Evolutionary conservation across 2,797 vertebrate genomes (phyloP).

Genomic region (Sebastes hopkinsi): DNA sequence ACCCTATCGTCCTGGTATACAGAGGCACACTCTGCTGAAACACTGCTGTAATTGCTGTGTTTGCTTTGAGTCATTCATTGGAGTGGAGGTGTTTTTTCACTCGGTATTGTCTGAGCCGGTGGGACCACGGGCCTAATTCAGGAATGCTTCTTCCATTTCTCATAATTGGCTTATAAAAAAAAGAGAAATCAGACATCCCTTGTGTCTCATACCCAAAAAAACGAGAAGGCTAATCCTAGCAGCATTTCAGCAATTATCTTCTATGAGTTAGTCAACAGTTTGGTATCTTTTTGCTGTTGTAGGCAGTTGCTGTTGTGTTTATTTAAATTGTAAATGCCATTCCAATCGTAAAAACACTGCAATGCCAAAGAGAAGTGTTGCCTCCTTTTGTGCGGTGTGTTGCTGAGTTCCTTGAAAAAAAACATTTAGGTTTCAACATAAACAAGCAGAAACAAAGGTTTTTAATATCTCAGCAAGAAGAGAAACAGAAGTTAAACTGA

Average conservation of each 20-base stretch:
- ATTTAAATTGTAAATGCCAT: not conserved
- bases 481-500: not conserved
- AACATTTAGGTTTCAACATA: not conserved
- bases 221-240: not conserved
- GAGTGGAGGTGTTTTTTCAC: conserved; percentile 3
- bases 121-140: not conserved
- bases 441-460: not conserved
- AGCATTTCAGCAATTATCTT: not conserved
- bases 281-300: not conserved
- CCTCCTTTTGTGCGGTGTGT: not conserved
- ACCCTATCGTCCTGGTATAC: not conserved
- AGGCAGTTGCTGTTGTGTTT: not conserved
- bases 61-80: conserved; percentile 15
- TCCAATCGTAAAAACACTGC: not conserved
- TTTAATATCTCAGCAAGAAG: not conserved
- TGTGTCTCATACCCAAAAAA: not conserved
- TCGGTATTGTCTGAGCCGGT: not conserved
- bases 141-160: conserved; percentile 3
- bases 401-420: not conserved
- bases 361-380: not conserved
- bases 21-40: conserved; percentile 8
- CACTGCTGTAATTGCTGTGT: conserved; percentile 4
- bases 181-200: conserved; percentile 12
- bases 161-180: conserved; percentile 39
- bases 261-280: not conserved